These are phyloP conservation scores for Anorthoa munda DNA, from an alignment of 2,888 invertebrate species.

Conservation along the genomic window DNA sequence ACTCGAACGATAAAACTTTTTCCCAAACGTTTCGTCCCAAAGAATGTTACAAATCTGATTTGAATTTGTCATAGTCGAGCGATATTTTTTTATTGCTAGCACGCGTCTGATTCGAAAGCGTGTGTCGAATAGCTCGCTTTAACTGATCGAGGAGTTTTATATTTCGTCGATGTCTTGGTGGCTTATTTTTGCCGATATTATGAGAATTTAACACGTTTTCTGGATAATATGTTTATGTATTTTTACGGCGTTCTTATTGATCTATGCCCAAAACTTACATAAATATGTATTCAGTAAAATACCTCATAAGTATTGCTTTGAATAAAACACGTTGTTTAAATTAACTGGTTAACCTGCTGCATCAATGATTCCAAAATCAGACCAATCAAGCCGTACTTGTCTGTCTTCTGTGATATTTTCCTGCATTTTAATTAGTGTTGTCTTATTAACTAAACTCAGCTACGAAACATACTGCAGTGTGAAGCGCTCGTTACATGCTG, in stretches of 20 bases:
- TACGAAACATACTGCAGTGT: no score
- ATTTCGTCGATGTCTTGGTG: conserved; percentile 32
- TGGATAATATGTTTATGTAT: background rate
- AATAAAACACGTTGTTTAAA: no score
- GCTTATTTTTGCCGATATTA: conserved; percentile 16
- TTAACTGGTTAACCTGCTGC: no score
- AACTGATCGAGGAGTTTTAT: conserved; percentile 44
- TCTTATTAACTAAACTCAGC: no score
- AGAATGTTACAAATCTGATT: conserved; percentile 69
- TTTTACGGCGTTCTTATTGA: background rate
- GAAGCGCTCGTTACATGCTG: no score
- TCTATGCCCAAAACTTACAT: no score
- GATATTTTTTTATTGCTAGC: conserved; percentile 66
- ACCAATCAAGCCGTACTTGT: no score
- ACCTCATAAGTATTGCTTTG: no score
- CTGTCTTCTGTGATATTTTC: no score
- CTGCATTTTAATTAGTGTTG: no score
- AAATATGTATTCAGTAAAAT: no score
- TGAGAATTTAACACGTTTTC: conserved; percentile 5
- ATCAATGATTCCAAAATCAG: no score
- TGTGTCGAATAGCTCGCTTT: conserved; percentile 58
- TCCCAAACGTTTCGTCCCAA: conserved; percentile 40
- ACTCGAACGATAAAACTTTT: conserved; percentile 66
- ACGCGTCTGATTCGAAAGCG: conserved; percentile 62
- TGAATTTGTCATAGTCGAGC: conserved; percentile 66